Evolutionary conservation across 2,888 invertebrate species (phyloP), one percentile per base, ranked within the genome.

Genomic region (Tenthredo scrophulariae): DNA sequence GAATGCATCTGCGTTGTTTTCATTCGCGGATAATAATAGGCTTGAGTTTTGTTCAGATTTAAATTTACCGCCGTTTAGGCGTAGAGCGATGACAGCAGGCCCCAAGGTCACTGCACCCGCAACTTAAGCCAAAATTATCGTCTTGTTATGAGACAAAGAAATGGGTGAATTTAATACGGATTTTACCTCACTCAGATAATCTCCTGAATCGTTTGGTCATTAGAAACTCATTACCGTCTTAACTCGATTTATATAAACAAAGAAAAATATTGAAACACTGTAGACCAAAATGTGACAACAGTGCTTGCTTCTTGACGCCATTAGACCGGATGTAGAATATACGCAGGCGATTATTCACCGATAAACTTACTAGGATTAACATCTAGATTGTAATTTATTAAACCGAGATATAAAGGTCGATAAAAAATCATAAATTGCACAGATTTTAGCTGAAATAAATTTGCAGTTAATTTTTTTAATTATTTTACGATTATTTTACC

Each of bases 221-320:
- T 18, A 40, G 37, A 80, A 37, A 62, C 62, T 86, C 74, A 84
- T 89, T 87, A 58, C 58, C 84, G 84, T 43, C 75, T 62, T 86
- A 86, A 89, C 85, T 86, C 84, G 86, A 85, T 85, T 87, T 87
- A 91, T 90, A 91, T 92, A 92, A 93, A 92, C 92, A 92, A 92
- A 91, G 89, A 90, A 89, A 92, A 91, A 91, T 92, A 92, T 92
- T 92, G 93, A 93, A 93, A 93, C 93, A 93, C 93, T 93, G 93
- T 92, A 92, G 87, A 88, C 88, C 89, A 92, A 93, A 93, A 93
- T 91, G 91, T 93, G 93, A 93, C 93, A 93, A 93, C 93, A 93
- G 91, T 93, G 93, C 92, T 91, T 90, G 88, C 87, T 88, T 88
- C 85, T 87, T 85, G 91, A 93, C 93, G 93, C 93, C 93, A 93